Conservation (phyloP, 2,113 vertebrate genomes). For the Melanocharis versteri region DNA sequence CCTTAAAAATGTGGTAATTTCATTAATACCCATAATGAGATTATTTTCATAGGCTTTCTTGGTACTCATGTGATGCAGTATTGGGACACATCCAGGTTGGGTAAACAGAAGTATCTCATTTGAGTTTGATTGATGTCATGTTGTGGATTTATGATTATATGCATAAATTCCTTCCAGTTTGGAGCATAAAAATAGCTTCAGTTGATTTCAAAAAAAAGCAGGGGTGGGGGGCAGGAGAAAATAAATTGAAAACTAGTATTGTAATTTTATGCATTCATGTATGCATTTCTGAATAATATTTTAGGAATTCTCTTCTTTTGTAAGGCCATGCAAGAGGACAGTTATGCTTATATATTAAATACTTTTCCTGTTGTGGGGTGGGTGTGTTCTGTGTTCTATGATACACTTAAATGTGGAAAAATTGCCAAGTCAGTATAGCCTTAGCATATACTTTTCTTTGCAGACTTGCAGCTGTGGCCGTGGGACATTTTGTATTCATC, state of each 20-base stretch:
- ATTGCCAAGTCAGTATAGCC: not conserved
- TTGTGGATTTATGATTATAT: not conserved
- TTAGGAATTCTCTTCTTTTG: not conserved
- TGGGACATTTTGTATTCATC: conserved; percentile 87
- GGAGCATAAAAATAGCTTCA: not conserved
- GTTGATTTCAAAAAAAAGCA: not conserved
- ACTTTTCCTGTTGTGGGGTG: not conserved
- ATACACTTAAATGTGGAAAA: not conserved
- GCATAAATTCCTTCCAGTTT: not conserved
- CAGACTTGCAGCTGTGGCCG: conserved; percentile 92
- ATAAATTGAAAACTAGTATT: accelerated
- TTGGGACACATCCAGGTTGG: not conserved
- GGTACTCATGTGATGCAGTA: not conserved
- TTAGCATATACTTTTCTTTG: not conserved
- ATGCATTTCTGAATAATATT: not conserved
- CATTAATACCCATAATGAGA: not conserved
- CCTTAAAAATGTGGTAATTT: not conserved
- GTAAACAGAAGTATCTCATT: not conserved
- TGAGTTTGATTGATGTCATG: not conserved
- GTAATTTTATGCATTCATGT: not conserved
- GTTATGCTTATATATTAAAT: not conserved
- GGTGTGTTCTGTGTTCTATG: not conserved
- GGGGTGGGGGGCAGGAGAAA: accelerated
- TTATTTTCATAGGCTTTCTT: not conserved
- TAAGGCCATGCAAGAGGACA: not conserved